phyloP scores from a whole-genome alignment of 2,888 invertebrate genomes.

The Papilio protenor region DNA sequence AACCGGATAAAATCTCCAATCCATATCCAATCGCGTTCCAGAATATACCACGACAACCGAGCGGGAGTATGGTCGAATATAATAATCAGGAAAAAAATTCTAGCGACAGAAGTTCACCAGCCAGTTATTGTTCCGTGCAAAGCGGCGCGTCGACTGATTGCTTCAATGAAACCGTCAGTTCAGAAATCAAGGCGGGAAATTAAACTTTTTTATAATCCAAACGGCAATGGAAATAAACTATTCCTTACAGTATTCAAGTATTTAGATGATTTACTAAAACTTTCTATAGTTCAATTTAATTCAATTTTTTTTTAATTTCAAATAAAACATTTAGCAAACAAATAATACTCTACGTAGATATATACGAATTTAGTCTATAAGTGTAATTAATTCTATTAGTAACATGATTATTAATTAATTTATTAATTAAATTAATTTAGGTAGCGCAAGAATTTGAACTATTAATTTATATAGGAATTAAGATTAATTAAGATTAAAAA shows the following conservation, averaged over 20 bases:
- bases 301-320: neutral
- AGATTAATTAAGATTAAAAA: neutral
- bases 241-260: neutral
- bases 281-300: neutral
- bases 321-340: neutral
- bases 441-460: neutral
- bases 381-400: conserved; percentile 10
- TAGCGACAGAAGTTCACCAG: conserved; percentile 78
- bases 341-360: conserved; percentile 1
- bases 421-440: conserved; percentile 34
- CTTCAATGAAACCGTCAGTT: conserved; percentile 68
- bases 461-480: conserved; percentile 7
- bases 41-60: conserved; percentile 83
- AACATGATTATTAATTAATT: conserved; percentile 20
- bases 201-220: conserved; percentile 48
- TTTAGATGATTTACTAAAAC: conserved; percentile 3
- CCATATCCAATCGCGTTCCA: conserved; percentile 69
- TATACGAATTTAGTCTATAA: conserved; percentile 11
- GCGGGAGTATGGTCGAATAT: conserved; percentile 83
- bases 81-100: conserved; percentile 60
- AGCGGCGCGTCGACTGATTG: conserved; percentile 75
- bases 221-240: neutral
- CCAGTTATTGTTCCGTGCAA: conserved; percentile 75
- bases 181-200: conserved; percentile 76
- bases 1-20: conserved; percentile 87